These are phyloP conservation scores for Anastatus disparis DNA, from an alignment of 1,140 invertebrate genomes.

Conservation along the genomic window DNA sequence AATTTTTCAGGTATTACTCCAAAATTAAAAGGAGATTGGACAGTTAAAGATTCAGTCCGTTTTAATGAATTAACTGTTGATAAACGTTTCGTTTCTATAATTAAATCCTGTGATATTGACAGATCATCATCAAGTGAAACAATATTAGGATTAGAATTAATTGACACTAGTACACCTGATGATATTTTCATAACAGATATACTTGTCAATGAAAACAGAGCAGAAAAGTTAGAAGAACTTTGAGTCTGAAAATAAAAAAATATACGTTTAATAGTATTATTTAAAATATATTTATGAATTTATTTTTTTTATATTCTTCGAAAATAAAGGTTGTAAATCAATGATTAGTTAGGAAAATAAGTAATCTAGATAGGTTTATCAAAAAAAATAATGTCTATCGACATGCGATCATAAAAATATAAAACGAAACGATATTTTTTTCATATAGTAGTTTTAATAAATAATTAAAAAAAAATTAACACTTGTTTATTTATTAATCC, in stretches of 20 bases:
- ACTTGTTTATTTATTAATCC: no score
- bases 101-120: conserved; percentile 66
- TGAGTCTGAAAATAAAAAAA: conserved; percentile 19
- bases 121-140: conserved; percentile 63
- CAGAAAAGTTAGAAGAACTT: conserved; percentile 37
- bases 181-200: conserved; percentile 68
- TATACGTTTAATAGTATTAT: no score
- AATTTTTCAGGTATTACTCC: conserved; percentile 66
- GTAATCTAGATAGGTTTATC: no score
- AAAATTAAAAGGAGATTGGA: conserved; percentile 68
- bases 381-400: no score
- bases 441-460: no score
- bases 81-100: conserved; percentile 68
- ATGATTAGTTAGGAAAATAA: no score
- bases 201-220: conserved; percentile 66
- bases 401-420: no score
- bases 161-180: conserved; percentile 67
- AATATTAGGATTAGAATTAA: conserved; percentile 67
- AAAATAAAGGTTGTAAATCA: no score
- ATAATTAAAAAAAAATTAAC: no score
- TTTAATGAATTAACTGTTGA: conserved; percentile 71
- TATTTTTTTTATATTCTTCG: no score
- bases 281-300: no score
- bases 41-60: conserved; percentile 68
- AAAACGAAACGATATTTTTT: no score